Evolutionary conservation across 2,888 invertebrate species (phyloP), one percentile per base, ranked within the genome.

Genomic region (Drosophila anomalata): DNA sequence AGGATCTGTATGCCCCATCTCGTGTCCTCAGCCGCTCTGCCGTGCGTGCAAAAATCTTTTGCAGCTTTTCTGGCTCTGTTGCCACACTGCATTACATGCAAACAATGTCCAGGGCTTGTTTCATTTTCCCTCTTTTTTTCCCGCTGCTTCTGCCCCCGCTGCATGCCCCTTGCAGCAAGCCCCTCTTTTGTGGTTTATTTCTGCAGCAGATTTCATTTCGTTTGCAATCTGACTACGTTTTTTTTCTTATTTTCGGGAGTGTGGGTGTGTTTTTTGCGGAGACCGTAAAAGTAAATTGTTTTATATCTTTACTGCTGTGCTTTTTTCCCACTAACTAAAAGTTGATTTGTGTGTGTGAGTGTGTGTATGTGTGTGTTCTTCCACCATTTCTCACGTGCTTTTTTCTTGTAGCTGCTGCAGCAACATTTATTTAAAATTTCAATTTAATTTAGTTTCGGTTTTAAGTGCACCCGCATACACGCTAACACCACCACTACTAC

Each of bases 401-500:
- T 57, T 54, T 46, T 62, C 52, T 72, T 72, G 46, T 22, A 14
- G 53, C 62, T 31, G 53, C 73, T 51, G 65, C 36, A 60, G 55
- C 58, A 46, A 48, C 86, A 77, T 82, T 83, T 88, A 72, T 79
- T 79, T 86, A 77, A 88, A 87, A 88, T 88, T 84, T 88, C 84
- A 84, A 88, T 84, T 84, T 88, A 84, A 84, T 84, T 88, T 88
- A 87, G 84, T 88, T 84, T 84, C 75, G 77, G 85, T 87, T 87
- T 86, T 78, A 80, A 84, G 85, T 72, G 77, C 78, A 59, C 48
- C 51, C 63, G 62, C 59, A 53, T 62, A 60, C 44, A 48, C 51
- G 24, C 22, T 24, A 24, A 24, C 22, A 24, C 22, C 22, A 24
- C 22, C 22, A 24, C 22, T 5, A 22, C 22, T 24, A 22, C 46